These are phyloP conservation scores for Drosophila grimshawi DNA, from an alignment of 1,140 invertebrate genomes.

Conservation along the genomic window DNA sequence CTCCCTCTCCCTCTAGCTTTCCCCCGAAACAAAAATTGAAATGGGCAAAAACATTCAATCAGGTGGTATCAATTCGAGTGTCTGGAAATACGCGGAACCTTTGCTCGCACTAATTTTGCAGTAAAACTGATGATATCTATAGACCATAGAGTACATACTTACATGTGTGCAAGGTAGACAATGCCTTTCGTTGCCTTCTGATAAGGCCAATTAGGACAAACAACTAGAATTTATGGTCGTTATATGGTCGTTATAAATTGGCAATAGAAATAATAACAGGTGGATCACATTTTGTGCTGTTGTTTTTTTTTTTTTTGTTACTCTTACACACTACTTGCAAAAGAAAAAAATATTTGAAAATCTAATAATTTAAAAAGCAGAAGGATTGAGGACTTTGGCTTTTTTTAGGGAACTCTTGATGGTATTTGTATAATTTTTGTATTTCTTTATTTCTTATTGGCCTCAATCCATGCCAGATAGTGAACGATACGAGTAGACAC, in stretches of 20 bases:
- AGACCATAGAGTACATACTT: conserved; percentile 9
- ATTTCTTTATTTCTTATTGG: conserved; percentile 23
- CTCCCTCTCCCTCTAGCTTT: not conserved
- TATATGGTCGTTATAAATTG: conserved; percentile 7
- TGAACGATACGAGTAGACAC: conserved; percentile 49
- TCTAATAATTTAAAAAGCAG: too few relatives aligned
- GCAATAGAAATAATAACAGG: conserved; percentile 17
- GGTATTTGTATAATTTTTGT: too few relatives aligned
- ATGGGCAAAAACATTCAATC: not conserved
- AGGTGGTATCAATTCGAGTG: conserved; percentile 15
- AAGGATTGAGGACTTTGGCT: conserved; percentile 12
- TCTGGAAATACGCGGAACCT: conserved; percentile 17
- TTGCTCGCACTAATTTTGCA: conserved; percentile 7
- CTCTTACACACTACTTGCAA: conserved; percentile 28
- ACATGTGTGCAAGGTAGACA: conserved; percentile 11
- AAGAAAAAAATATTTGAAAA: conserved; percentile 58
- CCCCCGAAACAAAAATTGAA: not conserved
- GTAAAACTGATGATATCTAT: conserved; percentile 11
- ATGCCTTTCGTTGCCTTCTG: conserved; percentile 7
- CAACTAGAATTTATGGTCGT: conserved; percentile 16
- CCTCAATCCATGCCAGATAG: conserved; percentile 64
- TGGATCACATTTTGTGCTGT: not conserved
- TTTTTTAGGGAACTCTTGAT: not conserved
- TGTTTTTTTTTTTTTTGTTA: not conserved
- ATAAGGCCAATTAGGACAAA: conserved; percentile 1